Evolutionary conservation across 1,140 invertebrate species (phyloP).

Genomic region (Varroa destructor): DNA sequence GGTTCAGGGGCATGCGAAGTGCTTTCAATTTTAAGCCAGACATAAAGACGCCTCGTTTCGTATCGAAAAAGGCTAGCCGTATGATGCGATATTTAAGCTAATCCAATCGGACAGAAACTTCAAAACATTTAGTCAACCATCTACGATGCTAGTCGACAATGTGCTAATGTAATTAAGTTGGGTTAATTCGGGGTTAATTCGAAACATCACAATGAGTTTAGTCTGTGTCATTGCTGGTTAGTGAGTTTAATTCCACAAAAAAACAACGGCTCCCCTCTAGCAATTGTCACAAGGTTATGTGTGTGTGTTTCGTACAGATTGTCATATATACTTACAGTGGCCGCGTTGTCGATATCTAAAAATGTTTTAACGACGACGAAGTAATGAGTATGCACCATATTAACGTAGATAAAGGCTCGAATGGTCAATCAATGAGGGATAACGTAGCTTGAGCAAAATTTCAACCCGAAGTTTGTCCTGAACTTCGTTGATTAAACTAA

Average conservation of each 20-base stretch:
- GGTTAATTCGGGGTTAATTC: background rate
- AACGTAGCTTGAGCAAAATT: background rate
- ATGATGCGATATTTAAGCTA: no score
- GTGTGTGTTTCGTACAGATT: background rate
- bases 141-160: no score
- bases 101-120: no score
- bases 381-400: conserved; percentile 7
- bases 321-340: background rate
- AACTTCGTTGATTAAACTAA: background rate
- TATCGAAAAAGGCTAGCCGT: no score
- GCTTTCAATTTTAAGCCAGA: no score
- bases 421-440: background rate
- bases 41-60: no score
- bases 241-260: conserved; percentile 4
- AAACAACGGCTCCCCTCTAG: background rate
- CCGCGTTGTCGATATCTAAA: background rate
- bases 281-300: background rate
- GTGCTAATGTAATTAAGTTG: background rate
- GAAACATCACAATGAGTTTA: conserved; percentile 7
- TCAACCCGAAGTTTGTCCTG: background rate
- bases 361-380: background rate
- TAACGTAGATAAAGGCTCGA: background rate
- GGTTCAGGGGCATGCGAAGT: no score
- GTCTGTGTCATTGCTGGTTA: background rate
- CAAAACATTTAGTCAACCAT: no score